phyloP scores from a whole-genome alignment of 2,113 vertebrate species.

The Alexandromys fortis region DNA sequence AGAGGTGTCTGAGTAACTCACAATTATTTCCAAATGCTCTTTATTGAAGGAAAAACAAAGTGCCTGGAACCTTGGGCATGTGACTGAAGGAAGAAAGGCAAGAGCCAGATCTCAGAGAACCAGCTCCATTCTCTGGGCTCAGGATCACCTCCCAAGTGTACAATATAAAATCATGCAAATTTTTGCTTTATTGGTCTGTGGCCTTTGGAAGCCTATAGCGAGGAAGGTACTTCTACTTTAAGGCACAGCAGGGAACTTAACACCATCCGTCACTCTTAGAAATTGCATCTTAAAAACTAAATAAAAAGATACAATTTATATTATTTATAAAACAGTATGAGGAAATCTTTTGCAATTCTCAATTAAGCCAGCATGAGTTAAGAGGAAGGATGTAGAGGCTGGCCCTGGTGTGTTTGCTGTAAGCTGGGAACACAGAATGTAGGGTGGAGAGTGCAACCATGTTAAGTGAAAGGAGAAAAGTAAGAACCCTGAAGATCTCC shows the following conservation, averaged over 20 bases:
- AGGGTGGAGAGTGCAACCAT: neutral
- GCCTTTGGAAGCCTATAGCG: neutral
- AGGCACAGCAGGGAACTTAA: slow-evolving; percentile 20
- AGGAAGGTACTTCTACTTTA: slow-evolving; percentile 21
- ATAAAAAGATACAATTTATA: slow-evolving; percentile 20
- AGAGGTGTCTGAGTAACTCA: slow-evolving; percentile 14
- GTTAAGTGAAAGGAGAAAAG: slow-evolving; percentile 1
- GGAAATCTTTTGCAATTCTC: slow-evolving; percentile 46
- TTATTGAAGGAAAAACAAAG: neutral
- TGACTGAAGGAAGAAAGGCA: neutral
- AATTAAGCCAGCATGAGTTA: neutral
- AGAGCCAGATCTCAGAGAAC: neutral
- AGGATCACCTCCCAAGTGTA: neutral
- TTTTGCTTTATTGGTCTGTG: slow-evolving; percentile 60
- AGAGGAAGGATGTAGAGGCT: neutral
- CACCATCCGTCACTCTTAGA: slow-evolving; percentile 26
- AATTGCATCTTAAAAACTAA: neutral
- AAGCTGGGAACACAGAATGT: neutral
- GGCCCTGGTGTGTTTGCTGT: neutral
- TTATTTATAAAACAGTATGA: slow-evolving; percentile 58
- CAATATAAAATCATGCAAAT: neutral
- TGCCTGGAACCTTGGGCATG: neutral
- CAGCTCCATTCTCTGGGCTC: neutral
- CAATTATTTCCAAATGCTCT: neutral
- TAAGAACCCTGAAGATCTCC: slow-evolving; percentile 44